A percentile compares a stretch with the other conserved stretches of the same genome.
phyloP scores from a whole-genome alignment of 1,140 invertebrate genomes.

The Macrocentrus cingulum region DNA sequence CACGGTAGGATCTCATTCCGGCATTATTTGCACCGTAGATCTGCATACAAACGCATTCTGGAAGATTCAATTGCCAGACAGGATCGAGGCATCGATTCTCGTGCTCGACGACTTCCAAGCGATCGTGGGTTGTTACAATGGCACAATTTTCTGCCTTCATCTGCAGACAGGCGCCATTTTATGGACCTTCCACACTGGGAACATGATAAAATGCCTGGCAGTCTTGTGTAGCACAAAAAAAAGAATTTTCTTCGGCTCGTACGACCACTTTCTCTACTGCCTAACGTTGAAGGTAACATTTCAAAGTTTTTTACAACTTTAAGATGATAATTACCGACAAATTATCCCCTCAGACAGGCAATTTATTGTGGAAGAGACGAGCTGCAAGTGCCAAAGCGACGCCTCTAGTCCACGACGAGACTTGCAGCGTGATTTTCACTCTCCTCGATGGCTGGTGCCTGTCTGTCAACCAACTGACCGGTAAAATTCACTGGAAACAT shows the following conservation, averaged over 20 bases:
- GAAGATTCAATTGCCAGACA: constrained; percentile 53
- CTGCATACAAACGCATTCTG: constrained; percentile 45
- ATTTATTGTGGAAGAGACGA: constrained; percentile 54
- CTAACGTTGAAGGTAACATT: constrained; percentile 61
- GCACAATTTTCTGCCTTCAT: constrained; percentile 65
- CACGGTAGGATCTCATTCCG: constrained; percentile 67
- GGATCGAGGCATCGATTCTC: constrained; percentile 63
- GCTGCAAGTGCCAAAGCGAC: constrained; percentile 65
- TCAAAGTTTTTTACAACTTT: not conserved
- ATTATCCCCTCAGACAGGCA: constrained; percentile 42
- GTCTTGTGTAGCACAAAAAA: constrained; percentile 46
- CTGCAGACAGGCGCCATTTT: constrained; percentile 58
- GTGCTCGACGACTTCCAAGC: constrained; percentile 41
- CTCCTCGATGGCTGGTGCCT: constrained; percentile 64
- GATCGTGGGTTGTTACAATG: constrained; percentile 67
- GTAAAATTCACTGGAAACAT: constrained; percentile 59
- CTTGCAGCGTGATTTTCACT: constrained; percentile 57
- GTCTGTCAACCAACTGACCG: constrained; percentile 52
- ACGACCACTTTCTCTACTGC: constrained; percentile 68
- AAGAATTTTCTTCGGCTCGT: constrained; percentile 67
- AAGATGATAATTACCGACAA: not conserved
- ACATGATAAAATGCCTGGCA: constrained; percentile 70
- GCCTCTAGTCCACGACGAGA: constrained; percentile 55
- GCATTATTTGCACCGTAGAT: constrained; percentile 61
- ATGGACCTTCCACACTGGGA: constrained; percentile 66